Conservation (phyloP, 2,113 vertebrate species). For the Ranitomeya imitator region DNA sequence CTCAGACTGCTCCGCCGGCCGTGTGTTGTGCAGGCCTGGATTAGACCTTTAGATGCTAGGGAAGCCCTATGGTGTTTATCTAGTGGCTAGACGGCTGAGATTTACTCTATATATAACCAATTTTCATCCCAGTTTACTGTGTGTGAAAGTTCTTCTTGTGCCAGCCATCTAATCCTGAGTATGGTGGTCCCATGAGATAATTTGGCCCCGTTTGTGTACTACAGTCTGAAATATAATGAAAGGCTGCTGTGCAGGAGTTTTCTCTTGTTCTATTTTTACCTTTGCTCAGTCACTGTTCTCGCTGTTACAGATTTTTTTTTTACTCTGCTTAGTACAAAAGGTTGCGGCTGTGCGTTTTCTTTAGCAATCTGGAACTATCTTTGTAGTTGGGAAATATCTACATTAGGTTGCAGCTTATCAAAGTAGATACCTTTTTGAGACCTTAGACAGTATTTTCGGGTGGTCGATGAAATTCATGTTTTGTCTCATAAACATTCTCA, state of each 20-base stretch:
- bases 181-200: too few species aligned
- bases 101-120: too few species aligned
- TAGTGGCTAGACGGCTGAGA: too few species aligned
- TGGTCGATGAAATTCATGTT: neutral
- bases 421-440: neutral
- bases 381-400: slow-evolving; percentile 9
- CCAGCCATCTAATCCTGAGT: too few species aligned
- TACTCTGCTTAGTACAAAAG: slow-evolving; percentile 1
- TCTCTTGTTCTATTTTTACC: neutral
- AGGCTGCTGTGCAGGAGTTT: neutral
- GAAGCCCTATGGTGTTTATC: too few species aligned
- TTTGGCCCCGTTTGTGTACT: neutral
- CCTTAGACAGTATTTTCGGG: neutral
- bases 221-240: neutral
- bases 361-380: neutral
- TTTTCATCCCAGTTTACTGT: too few species aligned
- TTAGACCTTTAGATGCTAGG: too few species aligned
- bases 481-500: neutral
- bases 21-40: too few species aligned
- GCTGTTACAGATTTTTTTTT: neutral
- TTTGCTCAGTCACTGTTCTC: neutral
- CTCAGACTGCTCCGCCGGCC: too few species aligned
- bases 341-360: neutral
- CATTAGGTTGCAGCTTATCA: neutral
- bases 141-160: too few species aligned